phyloP scores from a whole-genome alignment of 2,113 vertebrate species.

The Quiscalus mexicanus region DNA sequence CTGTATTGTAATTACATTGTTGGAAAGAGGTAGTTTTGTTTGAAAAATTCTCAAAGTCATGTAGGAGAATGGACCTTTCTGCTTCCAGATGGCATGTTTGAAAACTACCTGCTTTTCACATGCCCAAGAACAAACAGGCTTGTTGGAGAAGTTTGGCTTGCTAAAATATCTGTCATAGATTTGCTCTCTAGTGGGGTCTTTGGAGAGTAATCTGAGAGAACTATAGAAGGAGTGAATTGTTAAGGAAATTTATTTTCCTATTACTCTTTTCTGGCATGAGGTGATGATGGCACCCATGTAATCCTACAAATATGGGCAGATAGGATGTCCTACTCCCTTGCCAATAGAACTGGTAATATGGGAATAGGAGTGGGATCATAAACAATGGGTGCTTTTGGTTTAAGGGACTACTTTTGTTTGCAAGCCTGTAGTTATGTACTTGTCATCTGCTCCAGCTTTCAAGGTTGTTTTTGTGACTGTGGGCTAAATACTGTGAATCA shows the following conservation, averaged over 20 bases:
- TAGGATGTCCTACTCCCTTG: neutral
- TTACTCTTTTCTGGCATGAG: neutral
- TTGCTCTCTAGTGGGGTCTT: neutral
- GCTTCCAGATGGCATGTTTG: neutral
- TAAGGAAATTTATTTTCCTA: neutral
- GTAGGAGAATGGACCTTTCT: neutral
- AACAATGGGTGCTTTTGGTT: neutral
- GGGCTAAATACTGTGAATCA: neutral
- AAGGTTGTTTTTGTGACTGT: neutral
- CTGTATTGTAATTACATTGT: neutral
- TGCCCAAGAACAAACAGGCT: neutral
- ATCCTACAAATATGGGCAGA: neutral
- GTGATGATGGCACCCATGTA: neutral
- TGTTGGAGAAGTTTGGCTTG: neutral
- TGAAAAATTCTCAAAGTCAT: neutral
- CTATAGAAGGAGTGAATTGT: neutral
- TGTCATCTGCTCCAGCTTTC: neutral
- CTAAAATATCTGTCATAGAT: neutral
- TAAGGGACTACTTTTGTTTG: neutral
- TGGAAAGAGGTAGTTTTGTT: neutral
- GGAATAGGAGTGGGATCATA: rapidly evolving
- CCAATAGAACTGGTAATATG: neutral
- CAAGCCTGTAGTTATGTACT: neutral
- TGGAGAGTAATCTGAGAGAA: neutral
- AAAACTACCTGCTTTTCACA: neutral